phyloP scores from a whole-genome alignment of 2,888 invertebrate species.

The Drosophila cracens region DNA sequence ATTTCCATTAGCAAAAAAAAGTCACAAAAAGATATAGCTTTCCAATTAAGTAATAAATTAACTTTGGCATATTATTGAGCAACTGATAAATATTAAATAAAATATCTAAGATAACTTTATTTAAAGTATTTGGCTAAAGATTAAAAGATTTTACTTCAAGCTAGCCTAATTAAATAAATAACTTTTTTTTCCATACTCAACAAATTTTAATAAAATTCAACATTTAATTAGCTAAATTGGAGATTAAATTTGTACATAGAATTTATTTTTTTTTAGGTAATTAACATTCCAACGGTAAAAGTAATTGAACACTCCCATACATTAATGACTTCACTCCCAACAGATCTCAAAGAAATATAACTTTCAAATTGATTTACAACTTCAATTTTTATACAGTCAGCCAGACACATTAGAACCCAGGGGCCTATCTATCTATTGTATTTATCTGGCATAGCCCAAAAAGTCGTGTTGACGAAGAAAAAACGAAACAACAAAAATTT shows the following conservation, averaged over 20 bases:
- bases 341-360: slow-evolving; percentile 15
- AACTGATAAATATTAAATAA: background rate
- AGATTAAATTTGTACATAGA: background rate
- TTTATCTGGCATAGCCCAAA: slow-evolving; percentile 43
- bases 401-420: slow-evolving; percentile 7
- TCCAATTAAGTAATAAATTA: background rate
- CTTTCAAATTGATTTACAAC: slow-evolving; percentile 48
- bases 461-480: slow-evolving; percentile 13
- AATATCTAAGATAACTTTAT: background rate
- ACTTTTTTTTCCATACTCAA: background rate
- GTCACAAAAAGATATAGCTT: background rate
- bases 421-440: slow-evolving; percentile 49
- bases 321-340: background rate
- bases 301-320: background rate
- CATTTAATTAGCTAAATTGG: background rate
- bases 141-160: background rate
- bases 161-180: background rate
- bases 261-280: no score
- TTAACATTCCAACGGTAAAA: background rate
- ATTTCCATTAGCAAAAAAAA: background rate
- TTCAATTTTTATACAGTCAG: slow-evolving; percentile 16
- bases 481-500: slow-evolving; percentile 50
- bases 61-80: background rate
- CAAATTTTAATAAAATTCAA: background rate
- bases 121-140: background rate